A percentile compares a stretch with the other conserved stretches of the same genome.
Conservation (phyloP, 1,140 invertebrate genomes). For the Ladona fulva region DNA sequence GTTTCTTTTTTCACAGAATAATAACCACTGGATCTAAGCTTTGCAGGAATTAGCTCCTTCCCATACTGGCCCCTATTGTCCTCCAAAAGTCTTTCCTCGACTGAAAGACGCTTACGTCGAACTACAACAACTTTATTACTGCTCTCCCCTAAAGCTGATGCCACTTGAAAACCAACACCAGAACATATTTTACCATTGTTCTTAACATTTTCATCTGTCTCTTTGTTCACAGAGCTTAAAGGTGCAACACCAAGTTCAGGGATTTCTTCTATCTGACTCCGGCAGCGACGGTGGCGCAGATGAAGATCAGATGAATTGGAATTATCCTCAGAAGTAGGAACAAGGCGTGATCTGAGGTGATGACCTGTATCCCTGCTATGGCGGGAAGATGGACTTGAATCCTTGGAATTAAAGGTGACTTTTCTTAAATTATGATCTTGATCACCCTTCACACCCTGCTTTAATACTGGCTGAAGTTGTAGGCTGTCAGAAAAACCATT, state of each 20-base stretch:
- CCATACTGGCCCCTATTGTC: slow-evolving; percentile 61
- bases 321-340: neutral
- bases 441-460: neutral
- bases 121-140: neutral
- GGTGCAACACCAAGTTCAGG: neutral
- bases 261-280: neutral
- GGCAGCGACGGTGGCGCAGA: neutral
- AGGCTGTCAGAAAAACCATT: neutral
- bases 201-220: neutral
- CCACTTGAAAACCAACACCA: neutral
- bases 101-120: slow-evolving; percentile 40
- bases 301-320: neutral
- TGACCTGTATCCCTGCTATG: neutral
- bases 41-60: slow-evolving; percentile 59
- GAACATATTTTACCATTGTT: neutral
- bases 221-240: neutral
- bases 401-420: neutral
- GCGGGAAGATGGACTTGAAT: neutral
- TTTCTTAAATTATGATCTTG: neutral
- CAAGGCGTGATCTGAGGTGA: neutral
- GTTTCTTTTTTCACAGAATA: slow-evolving; percentile 28
- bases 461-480: neutral
- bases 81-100: slow-evolving; percentile 45
- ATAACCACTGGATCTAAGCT: slow-evolving; percentile 50
- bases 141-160: neutral